A percentile compares a stretch with the other conserved stretches of the same genome.
Conservation (phyloP, 1,140 invertebrate species). For the Drosophila quadrilineata region DNA sequence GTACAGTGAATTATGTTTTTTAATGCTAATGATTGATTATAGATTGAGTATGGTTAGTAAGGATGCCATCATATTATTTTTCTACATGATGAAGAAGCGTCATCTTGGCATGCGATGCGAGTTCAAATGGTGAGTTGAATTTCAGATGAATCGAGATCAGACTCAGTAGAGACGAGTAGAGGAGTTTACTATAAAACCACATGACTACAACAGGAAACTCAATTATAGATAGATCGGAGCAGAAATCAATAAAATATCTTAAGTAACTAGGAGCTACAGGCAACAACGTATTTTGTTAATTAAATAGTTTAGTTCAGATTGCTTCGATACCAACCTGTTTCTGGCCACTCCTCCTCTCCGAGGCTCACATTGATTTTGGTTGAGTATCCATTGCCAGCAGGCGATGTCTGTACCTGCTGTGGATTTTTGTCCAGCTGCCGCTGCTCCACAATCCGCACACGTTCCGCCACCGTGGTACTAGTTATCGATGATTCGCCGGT, state of each 20-base stretch:
- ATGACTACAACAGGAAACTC: slow-evolving; percentile 33
- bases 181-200: slow-evolving; percentile 56
- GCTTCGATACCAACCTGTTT: slow-evolving; percentile 60
- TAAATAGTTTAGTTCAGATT: not conserved
- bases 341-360: slow-evolving; percentile 61
- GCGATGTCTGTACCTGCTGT: slow-evolving; percentile 42
- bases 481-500: slow-evolving; percentile 45
- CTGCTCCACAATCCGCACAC: slow-evolving; percentile 75
- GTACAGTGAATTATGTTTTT: no score
- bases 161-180: slow-evolving; percentile 55
- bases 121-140: slow-evolving; percentile 42
- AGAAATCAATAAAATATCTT: slow-evolving; percentile 26
- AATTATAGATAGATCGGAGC: slow-evolving; percentile 33
- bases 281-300: slow-evolving; percentile 41
- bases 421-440: slow-evolving; percentile 49
- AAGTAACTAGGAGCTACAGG: slow-evolving; percentile 52
- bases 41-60: slow-evolving; percentile 43
- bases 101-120: slow-evolving; percentile 59
- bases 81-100: slow-evolving; percentile 42
- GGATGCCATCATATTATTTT: no score
- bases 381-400: slow-evolving; percentile 82
- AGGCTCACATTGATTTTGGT: slow-evolving; percentile 83
- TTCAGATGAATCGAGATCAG: slow-evolving; percentile 26
- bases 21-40: slow-evolving; percentile 23
- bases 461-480: slow-evolving; percentile 82